Evolutionary conservation across 2,888 invertebrate species (phyloP), one percentile per base, ranked within the genome.

Genomic region (Lacanobia oleracea): DNA sequence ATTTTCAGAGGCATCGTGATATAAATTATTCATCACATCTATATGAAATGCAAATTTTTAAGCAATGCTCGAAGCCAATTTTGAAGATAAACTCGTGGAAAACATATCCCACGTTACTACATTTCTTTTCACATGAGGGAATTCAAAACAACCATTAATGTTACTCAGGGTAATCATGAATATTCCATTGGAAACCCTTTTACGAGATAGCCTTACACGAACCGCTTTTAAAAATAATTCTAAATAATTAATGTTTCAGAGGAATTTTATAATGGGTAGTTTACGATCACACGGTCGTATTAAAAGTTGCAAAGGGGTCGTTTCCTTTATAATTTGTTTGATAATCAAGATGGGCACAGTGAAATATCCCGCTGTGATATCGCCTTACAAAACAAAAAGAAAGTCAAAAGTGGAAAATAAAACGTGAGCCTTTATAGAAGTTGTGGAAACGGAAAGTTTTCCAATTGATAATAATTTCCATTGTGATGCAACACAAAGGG

Each of bases 401-500:
- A 91, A 90, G 85, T 88, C 89, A 89, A 93, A 93, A 92, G 90
- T 91, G 89, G 88, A 87, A 93, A 93, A 93, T 91, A 94, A 93
- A 94, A 93, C 89, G 90, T 90, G 90, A 91, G 91, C 91, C 91
- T 93, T 93, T 91, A 92, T 90, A 89, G 88, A 92, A 93, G 87
- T 92, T 91, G 91, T 90, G 91, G 89, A 90, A 93, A 92, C 91
- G 89, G 88, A 93, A 94, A 95, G 92, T 94, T 94, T 94, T 93
- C 93, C 94, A 93, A 95, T 94, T 94, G 94, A 94, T 94, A 94
- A 94, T 94, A 94, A 94, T 94, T 95, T 94, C 92, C 92, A 94
- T 94, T 94, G 93, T 94, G 92, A 93, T 93, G 93, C 94, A 94
- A 92, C 93, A 94, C 94, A 94, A 94, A 93, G 91, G 92, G 86